Percentiles rank a stretch among this genome's conserved stretches.
Evolutionary conservation across 2,797 vertebrate genomes (phyloP).

Genomic region (Apodemus agrarius): DNA sequence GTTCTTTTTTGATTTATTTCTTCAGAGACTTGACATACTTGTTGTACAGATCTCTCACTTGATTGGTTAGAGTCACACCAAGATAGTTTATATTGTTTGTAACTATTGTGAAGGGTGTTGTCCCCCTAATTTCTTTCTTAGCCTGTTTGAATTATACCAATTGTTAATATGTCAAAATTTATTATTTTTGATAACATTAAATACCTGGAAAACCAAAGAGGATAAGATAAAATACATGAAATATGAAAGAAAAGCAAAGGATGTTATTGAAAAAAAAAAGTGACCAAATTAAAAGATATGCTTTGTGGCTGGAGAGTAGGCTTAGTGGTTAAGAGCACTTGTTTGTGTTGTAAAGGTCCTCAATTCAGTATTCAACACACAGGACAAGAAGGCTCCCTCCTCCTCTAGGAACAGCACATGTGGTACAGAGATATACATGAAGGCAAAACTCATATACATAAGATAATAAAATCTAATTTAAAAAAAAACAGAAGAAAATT

Average conservation of each 20-base stretch:
- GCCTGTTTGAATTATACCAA: background rate
- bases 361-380: background rate
- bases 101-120: too few species aligned
- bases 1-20: too few species aligned
- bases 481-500: background rate
- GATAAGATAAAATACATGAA: background rate
- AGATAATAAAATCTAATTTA: background rate
- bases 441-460: background rate
- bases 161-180: background rate
- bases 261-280: background rate
- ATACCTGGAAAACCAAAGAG: background rate
- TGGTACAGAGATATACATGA: background rate
- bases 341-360: background rate
- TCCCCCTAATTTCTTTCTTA: too few species aligned
- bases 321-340: background rate
- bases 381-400: background rate
- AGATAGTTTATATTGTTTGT: too few species aligned
- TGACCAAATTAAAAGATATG: background rate
- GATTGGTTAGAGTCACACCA: too few species aligned
- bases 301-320: background rate
- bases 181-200: constrained; percentile 15
- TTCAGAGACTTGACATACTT: too few species aligned
- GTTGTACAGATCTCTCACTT: too few species aligned
- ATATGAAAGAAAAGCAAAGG: constrained; percentile 9
- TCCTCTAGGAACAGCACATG: background rate